Base-by-base conservation (phyloP, 2,797 vertebrate species). In the Rhinogobio ventralis region DNA sequence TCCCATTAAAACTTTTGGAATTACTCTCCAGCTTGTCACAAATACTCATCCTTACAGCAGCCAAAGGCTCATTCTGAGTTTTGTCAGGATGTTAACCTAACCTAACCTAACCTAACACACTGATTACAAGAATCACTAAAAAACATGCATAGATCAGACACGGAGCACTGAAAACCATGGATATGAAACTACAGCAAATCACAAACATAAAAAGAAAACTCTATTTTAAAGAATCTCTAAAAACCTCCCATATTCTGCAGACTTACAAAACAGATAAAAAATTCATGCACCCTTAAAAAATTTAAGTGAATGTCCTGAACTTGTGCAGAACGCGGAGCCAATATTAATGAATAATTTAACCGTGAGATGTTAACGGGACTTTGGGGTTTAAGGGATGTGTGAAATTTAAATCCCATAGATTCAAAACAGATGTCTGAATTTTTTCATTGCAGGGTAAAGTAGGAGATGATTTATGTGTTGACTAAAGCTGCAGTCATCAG, bases 251-350 rank as follows among this genome's bases (percentile, higher is more conserved):
- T 91, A 92, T 92, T 90, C 90, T 92, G 92, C 92, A 93, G 93
- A 93, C 86, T 85, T 90, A 90, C 87, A 91, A 90, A 92, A 90
- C 87, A 89, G 80, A 94, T 95, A 85, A 95, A 95, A 94, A 66
- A 94, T 96, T 93, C 86, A 95, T 94, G 89, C 62, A 87, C 88
- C 87, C 91, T 93, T 95, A 87, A 95, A 95, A 95, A 91, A 95
- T 95, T 93, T 75, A 95, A 93, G 92, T 85, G 91, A 88, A 94
- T 93, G 93, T 94, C 93, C 93, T 94, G 92, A 94, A 94, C 93
- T 90, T 93, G 92, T 80, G 83, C 75, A 86, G 85, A 45, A 90
- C 91, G 88, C 91, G 91, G 81, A 91, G 90, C 90, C 91, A 89
- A 86, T 84, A 83, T 57, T 36, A 89, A 87, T 95, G 68, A 91